These are phyloP conservation scores for Tokudaia muenninki DNA, from an alignment of 2,797 vertebrate genomes.

Conservation along the genomic window DNA sequence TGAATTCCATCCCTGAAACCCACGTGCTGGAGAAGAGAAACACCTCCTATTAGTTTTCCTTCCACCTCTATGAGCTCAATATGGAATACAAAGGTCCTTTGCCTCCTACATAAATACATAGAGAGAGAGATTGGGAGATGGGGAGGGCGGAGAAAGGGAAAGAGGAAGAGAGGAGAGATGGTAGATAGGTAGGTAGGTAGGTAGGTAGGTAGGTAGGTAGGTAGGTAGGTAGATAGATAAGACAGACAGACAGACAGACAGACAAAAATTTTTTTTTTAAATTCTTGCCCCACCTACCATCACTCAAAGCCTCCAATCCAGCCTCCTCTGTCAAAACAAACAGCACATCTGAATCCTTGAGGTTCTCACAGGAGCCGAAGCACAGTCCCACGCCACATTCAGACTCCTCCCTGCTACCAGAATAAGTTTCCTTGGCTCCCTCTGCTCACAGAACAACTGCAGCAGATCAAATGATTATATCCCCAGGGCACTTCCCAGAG, in stretches of 20 bases:
- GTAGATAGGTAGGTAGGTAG: not conserved
- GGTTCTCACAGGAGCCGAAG: not conserved
- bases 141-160: too few relatives aligned
- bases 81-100: not conserved
- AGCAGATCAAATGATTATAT: not conserved
- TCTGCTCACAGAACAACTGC: conserved; percentile 49
- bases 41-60: not conserved
- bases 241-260: not conserved
- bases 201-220: not conserved
- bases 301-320: not conserved
- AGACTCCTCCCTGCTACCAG: conserved; percentile 1
- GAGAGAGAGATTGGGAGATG: too few relatives aligned
- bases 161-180: not conserved
- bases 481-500: conserved; percentile 54
- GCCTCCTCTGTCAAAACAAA: not conserved
- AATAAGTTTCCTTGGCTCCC: conserved; percentile 16
- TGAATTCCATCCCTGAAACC: not conserved
- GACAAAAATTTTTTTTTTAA: not conserved
- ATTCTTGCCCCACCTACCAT: not conserved
- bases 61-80: not conserved
- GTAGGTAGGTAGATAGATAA: not conserved
- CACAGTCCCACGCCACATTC: not conserved
- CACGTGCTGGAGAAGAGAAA: not conserved
- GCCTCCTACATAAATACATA: not conserved
- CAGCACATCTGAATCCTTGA: not conserved